Evolutionary conservation across 2,888 invertebrate species (phyloP), one percentile per base, ranked within the genome.

Genomic region (Andrena minutula): DNA sequence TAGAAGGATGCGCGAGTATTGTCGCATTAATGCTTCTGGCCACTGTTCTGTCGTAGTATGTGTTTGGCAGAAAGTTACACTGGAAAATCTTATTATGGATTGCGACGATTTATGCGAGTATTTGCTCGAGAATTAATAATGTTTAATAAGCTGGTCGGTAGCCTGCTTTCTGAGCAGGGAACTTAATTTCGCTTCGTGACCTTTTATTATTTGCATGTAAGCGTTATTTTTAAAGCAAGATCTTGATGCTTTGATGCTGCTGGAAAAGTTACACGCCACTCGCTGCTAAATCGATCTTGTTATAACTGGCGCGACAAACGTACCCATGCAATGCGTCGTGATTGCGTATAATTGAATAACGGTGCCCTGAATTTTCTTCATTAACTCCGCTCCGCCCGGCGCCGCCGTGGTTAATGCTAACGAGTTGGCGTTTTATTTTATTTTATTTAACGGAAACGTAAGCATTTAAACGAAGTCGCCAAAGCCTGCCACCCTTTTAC

Each of bases 311-410:
- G 65, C 32, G 78, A 63, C 77, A 76, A 78, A 74, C 77, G 77
- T 70, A 76, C 41, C 75, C 51, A 75, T 74, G 64, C 72, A 26
- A 51, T 65, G 64, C 51, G 73, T 75, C 75, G 82, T 86, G 86
- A 87, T 87, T 86, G 87, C 76, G 79, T 75, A 65, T 84, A 84
- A 87, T 87, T 47, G 72, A 87, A 87, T 86, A 75, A 82, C 75
- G 69, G 72, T 51, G 70, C 56, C 64, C 75, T 76, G 83, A 60
- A 83, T 86, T 83, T 86, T 85, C 81, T 85, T 83, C 83, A 74
- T 86, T 83, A 86, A 83, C 56, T 63, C 32, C 47, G 69, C 60
- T 41, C 73, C 56, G 60, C 58, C 41, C 61, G 35, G 64, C 49
- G 56, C 12, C 56, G 8, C n/a, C 56, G 23, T 66, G 58, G 77